Evolutionary conservation across 2,888 invertebrate genomes (phyloP).

Genomic region (Sinohyriopsis cumingii): DNA sequence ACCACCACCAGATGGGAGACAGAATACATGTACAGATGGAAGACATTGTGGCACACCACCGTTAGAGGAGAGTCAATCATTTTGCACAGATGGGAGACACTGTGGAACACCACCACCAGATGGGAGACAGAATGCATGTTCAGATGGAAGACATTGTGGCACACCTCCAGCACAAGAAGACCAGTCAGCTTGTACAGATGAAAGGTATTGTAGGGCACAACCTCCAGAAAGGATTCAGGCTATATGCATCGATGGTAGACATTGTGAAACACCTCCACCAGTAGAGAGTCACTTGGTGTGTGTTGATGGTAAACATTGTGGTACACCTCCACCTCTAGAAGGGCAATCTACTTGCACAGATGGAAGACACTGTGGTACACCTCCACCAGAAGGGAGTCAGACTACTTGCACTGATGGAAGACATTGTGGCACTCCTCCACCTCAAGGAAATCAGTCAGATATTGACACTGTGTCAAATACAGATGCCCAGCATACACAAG

Average conservation of each 20-base stretch:
- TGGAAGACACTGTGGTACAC: slow-evolving; percentile 28
- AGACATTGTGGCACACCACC: slow-evolving; percentile 4
- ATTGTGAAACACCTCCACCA: slow-evolving; percentile 32
- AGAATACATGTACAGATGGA: slow-evolving; percentile 15
- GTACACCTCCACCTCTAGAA: slow-evolving; percentile 9
- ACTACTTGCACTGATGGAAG: slow-evolving; percentile 18
- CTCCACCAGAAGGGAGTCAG: slow-evolving; percentile 11
- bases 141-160: slow-evolving; percentile 39
- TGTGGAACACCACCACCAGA: slow-evolving; percentile 17
- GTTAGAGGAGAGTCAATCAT: slow-evolving; percentile 1
- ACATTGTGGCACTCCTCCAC: slow-evolving; percentile 28
- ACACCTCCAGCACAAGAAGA: slow-evolving; percentile 31
- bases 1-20: slow-evolving; percentile 30
- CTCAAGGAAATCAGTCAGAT: slow-evolving; percentile 3
- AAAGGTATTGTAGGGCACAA: slow-evolving; percentile 12
- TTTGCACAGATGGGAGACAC: slow-evolving; percentile 11
- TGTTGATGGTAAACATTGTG: slow-evolving; percentile 8
- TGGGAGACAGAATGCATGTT: slow-evolving; percentile 11
- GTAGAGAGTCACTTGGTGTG: no score
- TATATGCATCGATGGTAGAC: slow-evolving; percentile 36
- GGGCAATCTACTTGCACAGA: slow-evolving; percentile 8
- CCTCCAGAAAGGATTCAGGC: not conserved
- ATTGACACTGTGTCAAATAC: slow-evolving; percentile 2
- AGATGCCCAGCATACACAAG: not conserved
- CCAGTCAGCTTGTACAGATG: slow-evolving; percentile 14